A percentile compares a stretch with the other conserved stretches of the same genome.
Conservation (phyloP, 2,797 vertebrate genomes). For the Psittacula echo region DNA sequence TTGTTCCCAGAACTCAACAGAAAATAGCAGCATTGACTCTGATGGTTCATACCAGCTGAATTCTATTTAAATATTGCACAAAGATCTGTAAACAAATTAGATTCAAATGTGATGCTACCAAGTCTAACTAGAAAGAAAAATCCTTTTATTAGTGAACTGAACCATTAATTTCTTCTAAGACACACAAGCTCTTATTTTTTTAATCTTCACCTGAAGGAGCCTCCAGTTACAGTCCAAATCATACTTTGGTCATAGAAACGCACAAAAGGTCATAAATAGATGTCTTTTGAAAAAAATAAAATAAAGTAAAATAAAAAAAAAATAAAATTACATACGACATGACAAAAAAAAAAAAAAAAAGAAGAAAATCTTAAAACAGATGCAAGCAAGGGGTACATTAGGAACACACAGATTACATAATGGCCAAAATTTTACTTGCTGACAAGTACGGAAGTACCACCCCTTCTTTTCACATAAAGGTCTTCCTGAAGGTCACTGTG, state of each 20-base stretch:
- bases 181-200: accelerated
- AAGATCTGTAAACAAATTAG: background rate
- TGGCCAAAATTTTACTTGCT: background rate
- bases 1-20: background rate
- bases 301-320: background rate
- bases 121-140: background rate
- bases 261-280: background rate
- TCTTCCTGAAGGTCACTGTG: background rate
- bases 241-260: background rate
- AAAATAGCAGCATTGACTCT: background rate
- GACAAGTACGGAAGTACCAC: background rate
- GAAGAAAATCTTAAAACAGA: background rate
- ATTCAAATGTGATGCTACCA: background rate
- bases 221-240: background rate
- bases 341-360: background rate
- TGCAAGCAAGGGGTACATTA: background rate
- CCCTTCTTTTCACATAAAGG: background rate
- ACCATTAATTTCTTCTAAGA: background rate
- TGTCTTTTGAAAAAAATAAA: background rate
- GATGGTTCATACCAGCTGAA: background rate
- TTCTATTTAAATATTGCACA: background rate
- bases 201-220: background rate
- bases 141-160: background rate
- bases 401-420: background rate
- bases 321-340: background rate